Conservation (phyloP, 2,888 invertebrate genomes). For the Amiota minor region DNA sequence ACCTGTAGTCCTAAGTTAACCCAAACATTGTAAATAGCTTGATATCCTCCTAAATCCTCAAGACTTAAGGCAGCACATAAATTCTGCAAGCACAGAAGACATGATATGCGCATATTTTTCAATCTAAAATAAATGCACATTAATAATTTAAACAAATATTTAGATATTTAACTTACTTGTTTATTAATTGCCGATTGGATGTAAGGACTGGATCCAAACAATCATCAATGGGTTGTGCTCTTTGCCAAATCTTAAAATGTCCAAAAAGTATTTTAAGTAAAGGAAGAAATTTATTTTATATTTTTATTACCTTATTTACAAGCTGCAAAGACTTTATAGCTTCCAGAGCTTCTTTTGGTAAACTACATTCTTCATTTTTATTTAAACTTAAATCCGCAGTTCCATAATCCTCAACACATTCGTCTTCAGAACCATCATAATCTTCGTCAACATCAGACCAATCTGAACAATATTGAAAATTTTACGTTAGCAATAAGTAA, state of each 20-base stretch:
- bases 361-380: slow-evolving; percentile 68
- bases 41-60: slow-evolving; percentile 79
- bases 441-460: slow-evolving; percentile 74
- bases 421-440: slow-evolving; percentile 73
- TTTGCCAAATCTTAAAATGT: slow-evolving; percentile 60
- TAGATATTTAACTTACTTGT: slow-evolving; percentile 72
- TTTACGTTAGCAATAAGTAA: slow-evolving; percentile 1
- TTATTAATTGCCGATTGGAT: slow-evolving; percentile 74
- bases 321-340: slow-evolving; percentile 77
- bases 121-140: slow-evolving; percentile 68
- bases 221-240: slow-evolving; percentile 74
- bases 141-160: neutral
- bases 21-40: slow-evolving; percentile 79
- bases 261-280: no score
- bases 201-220: slow-evolving; percentile 76
- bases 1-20: slow-evolving; percentile 79
- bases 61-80: slow-evolving; percentile 78
- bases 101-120: slow-evolving; percentile 77
- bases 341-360: slow-evolving; percentile 74
- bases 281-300: slow-evolving; percentile 4
- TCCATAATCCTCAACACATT: slow-evolving; percentile 72
- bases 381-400: slow-evolving; percentile 50
- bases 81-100: slow-evolving; percentile 82
- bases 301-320: slow-evolving; percentile 75
- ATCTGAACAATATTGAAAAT: slow-evolving; percentile 43